A percentile compares a stretch with the other conserved stretches of the same genome.
Conservation (phyloP, 1,140 invertebrate genomes). For the Cyrtorhinus lividipennis region DNA sequence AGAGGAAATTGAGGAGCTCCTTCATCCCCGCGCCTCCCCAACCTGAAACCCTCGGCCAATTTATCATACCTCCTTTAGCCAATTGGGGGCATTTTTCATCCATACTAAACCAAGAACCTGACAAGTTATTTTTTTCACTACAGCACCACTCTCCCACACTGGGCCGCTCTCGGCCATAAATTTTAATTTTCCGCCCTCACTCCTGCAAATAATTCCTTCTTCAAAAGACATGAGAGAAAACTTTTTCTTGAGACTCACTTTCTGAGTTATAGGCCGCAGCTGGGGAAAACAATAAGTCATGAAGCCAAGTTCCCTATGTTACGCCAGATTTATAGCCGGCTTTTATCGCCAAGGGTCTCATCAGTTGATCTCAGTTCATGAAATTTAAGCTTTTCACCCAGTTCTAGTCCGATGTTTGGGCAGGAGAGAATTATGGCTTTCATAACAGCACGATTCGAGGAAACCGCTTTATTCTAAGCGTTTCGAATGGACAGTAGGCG, state of each 20-base stretch:
- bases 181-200: constrained; percentile 3
- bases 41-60: background rate
- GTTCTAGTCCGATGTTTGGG: too few species aligned
- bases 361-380: too few species aligned
- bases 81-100: constrained; percentile 5
- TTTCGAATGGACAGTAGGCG: too few species aligned
- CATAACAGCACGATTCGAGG: too few species aligned
- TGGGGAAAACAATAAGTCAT: background rate
- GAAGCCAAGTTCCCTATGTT: background rate
- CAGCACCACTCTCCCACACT: background rate
- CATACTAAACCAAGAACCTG: constrained; percentile 3
- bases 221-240: background rate
- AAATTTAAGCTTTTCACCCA: too few species aligned
- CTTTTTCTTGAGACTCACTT: background rate
- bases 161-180: background rate
- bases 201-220: background rate
- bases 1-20: constrained; percentile 14
- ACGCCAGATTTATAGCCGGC: background rate
- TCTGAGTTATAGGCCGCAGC: background rate
- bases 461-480: too few species aligned
- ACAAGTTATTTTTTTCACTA: constrained; percentile 1
- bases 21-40: constrained; percentile 1
- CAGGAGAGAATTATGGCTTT: too few species aligned
- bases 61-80: constrained; percentile 6
- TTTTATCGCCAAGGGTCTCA: too few species aligned